phyloP scores from a whole-genome alignment of 2,888 invertebrate genomes.

The Caradrina clavipalpis region DNA sequence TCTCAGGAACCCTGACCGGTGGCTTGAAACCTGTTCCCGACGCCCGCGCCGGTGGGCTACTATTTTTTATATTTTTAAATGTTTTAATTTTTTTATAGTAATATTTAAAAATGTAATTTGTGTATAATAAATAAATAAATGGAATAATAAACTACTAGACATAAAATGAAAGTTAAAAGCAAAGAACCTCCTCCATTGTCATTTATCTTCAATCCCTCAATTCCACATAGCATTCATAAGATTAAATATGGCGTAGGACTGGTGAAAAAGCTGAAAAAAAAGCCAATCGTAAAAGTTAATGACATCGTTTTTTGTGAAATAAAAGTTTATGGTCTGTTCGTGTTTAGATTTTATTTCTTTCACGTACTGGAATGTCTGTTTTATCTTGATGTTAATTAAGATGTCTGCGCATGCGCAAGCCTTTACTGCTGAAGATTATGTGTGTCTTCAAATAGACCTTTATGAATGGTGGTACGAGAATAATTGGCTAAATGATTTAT shows the following conservation, averaged over 20 bases:
- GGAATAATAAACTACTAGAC: too few species aligned
- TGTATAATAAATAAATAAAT: too few species aligned
- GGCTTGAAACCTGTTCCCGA: too few species aligned
- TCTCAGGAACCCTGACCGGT: too few species aligned
- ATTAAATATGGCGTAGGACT: conserved; percentile 65
- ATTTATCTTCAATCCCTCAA: conserved; percentile 5
- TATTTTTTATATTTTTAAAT: too few species aligned
- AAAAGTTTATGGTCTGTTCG: conserved; percentile 33
- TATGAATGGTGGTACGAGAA: not conserved
- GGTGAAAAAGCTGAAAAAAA: conserved; percentile 63
- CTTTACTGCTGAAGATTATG: conserved; percentile 13
- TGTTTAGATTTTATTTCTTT: conserved; percentile 36
- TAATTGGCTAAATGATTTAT: not conserved
- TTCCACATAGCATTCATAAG: conserved; percentile 62
- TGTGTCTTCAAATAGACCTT: conserved; percentile 15
- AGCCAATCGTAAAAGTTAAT: conserved; percentile 33
- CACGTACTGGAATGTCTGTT: conserved; percentile 10
- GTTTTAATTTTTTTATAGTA: too few species aligned
- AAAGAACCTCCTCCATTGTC: not conserved
- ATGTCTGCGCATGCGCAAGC: conserved; percentile 14
- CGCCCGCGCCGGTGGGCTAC: too few species aligned
- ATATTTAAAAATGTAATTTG: too few species aligned
- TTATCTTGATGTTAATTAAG: conserved; percentile 22
- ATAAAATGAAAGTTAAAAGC: too few species aligned
- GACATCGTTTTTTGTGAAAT: conserved; percentile 27